Evolutionary conservation across 2,797 vertebrate genomes (phyloP).

Genomic region (Leptoclinus maculatus): DNA sequence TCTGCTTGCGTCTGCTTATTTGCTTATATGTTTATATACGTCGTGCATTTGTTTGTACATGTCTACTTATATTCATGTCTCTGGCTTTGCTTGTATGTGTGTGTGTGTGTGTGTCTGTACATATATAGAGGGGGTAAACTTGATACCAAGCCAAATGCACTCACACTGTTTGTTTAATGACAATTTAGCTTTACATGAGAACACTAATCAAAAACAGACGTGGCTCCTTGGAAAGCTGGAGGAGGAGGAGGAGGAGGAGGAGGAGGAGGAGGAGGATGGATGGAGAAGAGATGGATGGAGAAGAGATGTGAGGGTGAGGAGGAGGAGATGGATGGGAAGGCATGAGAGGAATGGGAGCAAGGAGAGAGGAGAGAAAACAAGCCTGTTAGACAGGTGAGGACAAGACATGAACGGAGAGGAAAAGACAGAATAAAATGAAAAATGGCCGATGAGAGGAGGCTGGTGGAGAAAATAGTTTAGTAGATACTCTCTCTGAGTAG

Average conservation of each 20-base stretch:
- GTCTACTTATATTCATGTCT: slow-evolving; percentile 46
- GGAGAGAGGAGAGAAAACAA: slow-evolving; percentile 4
- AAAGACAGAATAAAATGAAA: slow-evolving; percentile 2
- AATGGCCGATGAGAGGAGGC: not conserved
- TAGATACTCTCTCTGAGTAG: not conserved
- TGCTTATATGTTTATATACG: slow-evolving; percentile 50
- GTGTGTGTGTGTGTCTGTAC: slow-evolving; percentile 9
- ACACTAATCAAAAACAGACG: slow-evolving; percentile 75
- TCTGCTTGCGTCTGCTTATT: slow-evolving; percentile 39
- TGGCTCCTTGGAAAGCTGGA: slow-evolving; percentile 51
- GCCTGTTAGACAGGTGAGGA: slow-evolving; percentile 44
- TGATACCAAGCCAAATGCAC: slow-evolving; percentile 60
- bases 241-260: slow-evolving; percentile 20
- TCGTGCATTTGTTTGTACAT: slow-evolving; percentile 52
- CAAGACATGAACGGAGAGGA: slow-evolving; percentile 12
- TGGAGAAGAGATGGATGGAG: not conserved
- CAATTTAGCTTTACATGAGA: slow-evolving; percentile 80
- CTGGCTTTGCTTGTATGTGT: slow-evolving; percentile 1
- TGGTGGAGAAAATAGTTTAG: not conserved
- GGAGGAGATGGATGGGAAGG: slow-evolving; percentile 23
- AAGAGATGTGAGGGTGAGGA: slow-evolving; percentile 8
- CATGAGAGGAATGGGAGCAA: not conserved
- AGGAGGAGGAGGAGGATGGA: not conserved
- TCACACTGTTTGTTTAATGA: slow-evolving; percentile 79
- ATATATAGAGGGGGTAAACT: slow-evolving; percentile 45